Conservation (phyloP, 2,113 vertebrate genomes). For the Tachysurus vachellii region DNA sequence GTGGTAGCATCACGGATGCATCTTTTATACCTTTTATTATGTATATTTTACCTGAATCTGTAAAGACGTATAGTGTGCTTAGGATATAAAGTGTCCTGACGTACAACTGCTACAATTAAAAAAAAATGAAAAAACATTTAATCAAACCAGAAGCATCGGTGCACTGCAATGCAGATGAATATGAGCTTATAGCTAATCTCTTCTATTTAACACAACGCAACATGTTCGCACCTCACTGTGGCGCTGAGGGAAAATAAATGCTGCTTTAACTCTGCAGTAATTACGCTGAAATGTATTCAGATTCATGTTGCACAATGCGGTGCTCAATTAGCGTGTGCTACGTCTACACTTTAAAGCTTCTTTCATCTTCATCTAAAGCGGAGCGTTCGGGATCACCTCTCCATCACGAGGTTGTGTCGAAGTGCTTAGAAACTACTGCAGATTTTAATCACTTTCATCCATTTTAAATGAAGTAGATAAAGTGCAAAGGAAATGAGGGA, state of each 20-base stretch:
- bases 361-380: conserved; percentile 84
- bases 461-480: conserved; percentile 41
- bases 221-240: not conserved
- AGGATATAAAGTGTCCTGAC: not conserved
- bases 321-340: conserved; percentile 85
- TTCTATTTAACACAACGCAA: conserved; percentile 48
- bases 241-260: conserved; percentile 8
- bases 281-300: conserved; percentile 30
- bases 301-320: conserved; percentile 76
- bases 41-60: not conserved
- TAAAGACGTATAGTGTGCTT: not conserved
- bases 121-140: not conserved
- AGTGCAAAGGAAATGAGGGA: conserved; percentile 12
- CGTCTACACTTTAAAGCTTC: conserved; percentile 84
- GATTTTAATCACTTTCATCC: conserved; percentile 50
- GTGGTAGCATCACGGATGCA: too few relatives aligned
- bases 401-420: conserved; percentile 30
- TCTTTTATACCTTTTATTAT: too few relatives aligned
- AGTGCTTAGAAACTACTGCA: conserved; percentile 39
- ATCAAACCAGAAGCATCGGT: not conserved
- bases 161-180: not conserved
- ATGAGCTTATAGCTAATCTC: conserved; percentile 78
- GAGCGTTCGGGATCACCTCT: conserved; percentile 66
- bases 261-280: conserved; percentile 10
- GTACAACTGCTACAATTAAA: not conserved